phyloP scores from a whole-genome alignment of 2,113 vertebrate species.

The Malurus melanocephalus region DNA sequence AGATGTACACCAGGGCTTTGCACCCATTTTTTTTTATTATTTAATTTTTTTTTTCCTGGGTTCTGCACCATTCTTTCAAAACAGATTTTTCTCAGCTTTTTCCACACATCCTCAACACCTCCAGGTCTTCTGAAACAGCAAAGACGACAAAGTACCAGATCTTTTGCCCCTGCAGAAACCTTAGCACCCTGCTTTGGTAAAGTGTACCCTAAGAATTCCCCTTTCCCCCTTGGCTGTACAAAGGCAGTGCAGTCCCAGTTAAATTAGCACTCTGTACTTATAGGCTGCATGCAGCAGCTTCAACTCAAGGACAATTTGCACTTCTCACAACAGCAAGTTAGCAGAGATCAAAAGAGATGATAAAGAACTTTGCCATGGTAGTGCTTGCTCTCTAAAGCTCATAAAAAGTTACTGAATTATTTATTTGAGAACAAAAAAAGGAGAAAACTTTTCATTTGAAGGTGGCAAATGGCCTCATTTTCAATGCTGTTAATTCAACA shows the following conservation, averaged over 20 bases:
- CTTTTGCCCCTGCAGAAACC: neutral
- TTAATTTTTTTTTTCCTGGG: neutral
- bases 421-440: neutral
- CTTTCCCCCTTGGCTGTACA: neutral
- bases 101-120: neutral
- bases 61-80: neutral
- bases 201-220: neutral
- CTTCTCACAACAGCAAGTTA: neutral
- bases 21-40: accelerated
- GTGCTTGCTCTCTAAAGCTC: neutral
- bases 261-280: neutral
- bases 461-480: constrained; percentile 17
- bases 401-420: constrained; percentile 26
- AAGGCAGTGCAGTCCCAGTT: neutral
- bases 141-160: neutral
- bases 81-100: neutral
- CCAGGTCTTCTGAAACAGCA: neutral
- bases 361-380: neutral
- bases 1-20: accelerated
- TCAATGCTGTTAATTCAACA: neutral
- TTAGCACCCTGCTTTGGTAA: neutral
- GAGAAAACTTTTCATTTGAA: neutral
- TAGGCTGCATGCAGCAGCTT: accelerated
- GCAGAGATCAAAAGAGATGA: constrained; percentile 23
- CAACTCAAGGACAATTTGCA: neutral